Conservation (phyloP, 2,797 vertebrate genomes). For the Apogon talboti region DNA sequence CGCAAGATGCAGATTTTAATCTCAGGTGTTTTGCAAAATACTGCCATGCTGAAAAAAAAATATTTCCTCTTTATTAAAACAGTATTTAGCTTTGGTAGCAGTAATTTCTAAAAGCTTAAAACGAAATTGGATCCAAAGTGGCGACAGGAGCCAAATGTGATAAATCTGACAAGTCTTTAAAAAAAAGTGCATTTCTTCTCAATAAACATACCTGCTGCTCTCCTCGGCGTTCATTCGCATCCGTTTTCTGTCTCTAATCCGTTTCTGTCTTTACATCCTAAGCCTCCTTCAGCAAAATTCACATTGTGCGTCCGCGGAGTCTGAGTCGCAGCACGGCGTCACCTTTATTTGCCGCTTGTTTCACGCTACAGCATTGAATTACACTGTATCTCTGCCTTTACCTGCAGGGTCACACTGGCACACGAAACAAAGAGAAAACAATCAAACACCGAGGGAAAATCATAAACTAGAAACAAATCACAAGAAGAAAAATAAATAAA, state of each 20-base stretch:
- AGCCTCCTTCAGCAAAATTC: slow-evolving; percentile 36
- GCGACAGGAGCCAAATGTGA: not conserved
- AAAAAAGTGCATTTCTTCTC: slow-evolving; percentile 34
- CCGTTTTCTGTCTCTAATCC: slow-evolving; percentile 27
- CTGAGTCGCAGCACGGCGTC: slow-evolving; percentile 59
- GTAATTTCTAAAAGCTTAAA: slow-evolving; percentile 2
- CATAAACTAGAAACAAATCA: not conserved
- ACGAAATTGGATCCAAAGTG: slow-evolving; percentile 14
- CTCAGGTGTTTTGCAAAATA: not conserved
- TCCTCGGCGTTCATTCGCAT: slow-evolving; percentile 38
- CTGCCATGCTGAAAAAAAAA: not conserved
- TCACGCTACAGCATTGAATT: slow-evolving; percentile 73
- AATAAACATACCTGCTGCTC: slow-evolving; percentile 72
- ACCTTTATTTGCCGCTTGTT: slow-evolving; percentile 75
- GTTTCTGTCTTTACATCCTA: slow-evolving; percentile 39
- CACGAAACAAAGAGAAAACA: not conserved
- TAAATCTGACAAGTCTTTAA: not conserved
- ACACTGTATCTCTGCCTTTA: slow-evolving; percentile 36
- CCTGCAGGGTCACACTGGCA: slow-evolving; percentile 42
- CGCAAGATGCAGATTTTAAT: not conserved
- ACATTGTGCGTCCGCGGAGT: slow-evolving; percentile 48
- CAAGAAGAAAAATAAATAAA: not conserved
- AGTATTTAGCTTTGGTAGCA: slow-evolving; percentile 11
- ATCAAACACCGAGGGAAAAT: not conserved
- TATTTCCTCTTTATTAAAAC: not conserved